A percentile compares a stretch with the other conserved stretches of the same genome.
Conservation (phyloP, 1,140 invertebrate genomes). For the Drosophila ananassae region DNA sequence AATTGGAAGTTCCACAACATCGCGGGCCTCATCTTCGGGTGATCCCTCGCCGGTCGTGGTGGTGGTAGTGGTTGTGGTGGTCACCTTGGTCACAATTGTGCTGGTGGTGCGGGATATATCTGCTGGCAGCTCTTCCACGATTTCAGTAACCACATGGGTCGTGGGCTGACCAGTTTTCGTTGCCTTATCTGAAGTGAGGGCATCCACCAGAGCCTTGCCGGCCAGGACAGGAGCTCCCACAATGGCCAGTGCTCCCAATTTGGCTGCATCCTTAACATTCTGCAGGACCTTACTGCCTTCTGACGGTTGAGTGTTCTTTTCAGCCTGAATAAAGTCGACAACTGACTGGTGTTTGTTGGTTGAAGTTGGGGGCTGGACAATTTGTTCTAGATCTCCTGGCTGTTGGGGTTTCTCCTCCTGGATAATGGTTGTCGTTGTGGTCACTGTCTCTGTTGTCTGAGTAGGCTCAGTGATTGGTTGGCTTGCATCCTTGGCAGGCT, state of each 20-base stretch:
- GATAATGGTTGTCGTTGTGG: slow-evolving; percentile 11
- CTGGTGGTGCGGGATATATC: slow-evolving; percentile 24
- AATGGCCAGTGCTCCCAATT: slow-evolving; percentile 92
- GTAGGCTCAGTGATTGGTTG: slow-evolving; percentile 9
- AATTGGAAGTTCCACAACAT: slow-evolving; percentile 39
- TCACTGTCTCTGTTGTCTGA: slow-evolving; percentile 30
- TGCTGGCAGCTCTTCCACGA: slow-evolving; percentile 32
- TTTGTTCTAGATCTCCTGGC: slow-evolving; percentile 42
- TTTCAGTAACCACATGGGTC: slow-evolving; percentile 31
- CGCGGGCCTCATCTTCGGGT: slow-evolving; percentile 54
- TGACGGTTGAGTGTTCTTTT: slow-evolving; percentile 32
- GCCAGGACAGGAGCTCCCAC: slow-evolving; percentile 92
- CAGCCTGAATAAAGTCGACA: slow-evolving; percentile 63
- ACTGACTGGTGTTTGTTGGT: slow-evolving; percentile 55
- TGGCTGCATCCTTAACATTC: slow-evolving; percentile 91
- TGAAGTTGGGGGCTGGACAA: not conserved
- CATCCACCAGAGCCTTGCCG: slow-evolving; percentile 92
- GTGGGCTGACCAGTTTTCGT: slow-evolving; percentile 78
- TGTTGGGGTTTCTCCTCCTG: slow-evolving; percentile 27
- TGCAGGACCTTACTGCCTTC: slow-evolving; percentile 50
- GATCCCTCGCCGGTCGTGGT: slow-evolving; percentile 28
- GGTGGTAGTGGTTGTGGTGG: slow-evolving; percentile 60
- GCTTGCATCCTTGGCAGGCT: not conserved
- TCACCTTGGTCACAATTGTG: slow-evolving; percentile 61
- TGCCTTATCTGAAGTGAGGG: slow-evolving; percentile 86